Conservation (phyloP, 2,888 invertebrate genomes). For the Lepidochitona cinerea region DNA sequence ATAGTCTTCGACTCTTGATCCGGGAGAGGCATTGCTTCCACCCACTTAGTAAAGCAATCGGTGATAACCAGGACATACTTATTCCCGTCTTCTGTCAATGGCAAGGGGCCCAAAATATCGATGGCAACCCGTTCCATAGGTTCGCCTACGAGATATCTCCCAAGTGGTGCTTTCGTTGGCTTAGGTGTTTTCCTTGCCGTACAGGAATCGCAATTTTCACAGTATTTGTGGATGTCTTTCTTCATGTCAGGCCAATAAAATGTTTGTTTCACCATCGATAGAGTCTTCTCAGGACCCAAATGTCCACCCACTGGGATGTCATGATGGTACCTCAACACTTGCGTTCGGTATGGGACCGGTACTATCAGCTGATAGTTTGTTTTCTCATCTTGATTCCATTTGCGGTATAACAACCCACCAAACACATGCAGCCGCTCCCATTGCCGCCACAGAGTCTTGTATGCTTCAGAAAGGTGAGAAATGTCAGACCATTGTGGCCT, state of each 20-base stretch:
- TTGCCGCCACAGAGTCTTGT: conserved; percentile 15
- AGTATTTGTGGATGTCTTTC: conserved; percentile 11
- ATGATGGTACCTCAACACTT: background rate
- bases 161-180: conserved; percentile 9
- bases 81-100: background rate
- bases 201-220: conserved; percentile 14
- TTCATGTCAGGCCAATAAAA: conserved; percentile 25
- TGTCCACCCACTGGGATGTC: conserved; percentile 16
- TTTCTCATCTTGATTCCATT: conserved; percentile 11
- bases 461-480: background rate
- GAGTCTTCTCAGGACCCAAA: conserved; percentile 22
- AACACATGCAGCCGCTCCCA: conserved; percentile 13
- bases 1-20: background rate
- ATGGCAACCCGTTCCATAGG: background rate
- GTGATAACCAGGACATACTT: background rate
- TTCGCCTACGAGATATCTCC: background rate
- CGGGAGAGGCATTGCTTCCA: background rate
- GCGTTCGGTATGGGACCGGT: background rate
- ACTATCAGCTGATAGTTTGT: conserved; percentile 10
- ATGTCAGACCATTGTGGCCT: background rate
- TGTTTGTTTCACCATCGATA: background rate
- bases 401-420: conserved; percentile 14
- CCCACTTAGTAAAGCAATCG: background rate
- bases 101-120: background rate
- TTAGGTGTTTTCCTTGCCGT: conserved; percentile 18